Evolutionary conservation across 2,113 vertebrate genomes (phyloP).

Genomic region (Empidonax alnorum): DNA sequence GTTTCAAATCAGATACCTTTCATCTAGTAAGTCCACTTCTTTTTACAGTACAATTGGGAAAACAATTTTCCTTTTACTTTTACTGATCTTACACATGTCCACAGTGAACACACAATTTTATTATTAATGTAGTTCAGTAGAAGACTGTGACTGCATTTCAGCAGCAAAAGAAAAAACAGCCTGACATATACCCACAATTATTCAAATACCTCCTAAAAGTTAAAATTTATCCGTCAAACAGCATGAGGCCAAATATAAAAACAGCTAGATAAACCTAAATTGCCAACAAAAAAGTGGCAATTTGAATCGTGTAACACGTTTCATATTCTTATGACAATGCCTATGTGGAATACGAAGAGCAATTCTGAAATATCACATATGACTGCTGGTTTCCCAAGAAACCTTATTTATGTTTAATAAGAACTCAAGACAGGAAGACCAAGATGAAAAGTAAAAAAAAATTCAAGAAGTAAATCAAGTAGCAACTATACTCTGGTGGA

Average conservation of each 20-base stretch:
- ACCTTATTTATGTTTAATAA: neutral
- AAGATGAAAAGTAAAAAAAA: neutral
- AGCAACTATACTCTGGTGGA: neutral
- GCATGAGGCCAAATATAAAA: neutral
- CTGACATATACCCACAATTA: neutral
- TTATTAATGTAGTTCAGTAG: neutral
- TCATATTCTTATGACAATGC: neutral
- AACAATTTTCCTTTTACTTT: neutral
- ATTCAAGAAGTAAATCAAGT: neutral
- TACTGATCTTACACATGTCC: neutral
- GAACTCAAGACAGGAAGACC: neutral
- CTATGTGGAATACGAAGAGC: neutral
- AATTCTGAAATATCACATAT: neutral
- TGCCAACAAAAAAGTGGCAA: neutral
- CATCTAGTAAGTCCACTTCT: neutral
- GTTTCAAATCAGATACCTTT: neutral
- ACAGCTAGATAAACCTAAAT: neutral
- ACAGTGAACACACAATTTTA: neutral
- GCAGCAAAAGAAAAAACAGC: neutral
- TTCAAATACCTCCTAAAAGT: neutral
- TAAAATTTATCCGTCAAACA: neutral
- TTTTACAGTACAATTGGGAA: neutral
- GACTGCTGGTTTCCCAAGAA: neutral
- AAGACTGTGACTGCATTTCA: neutral
- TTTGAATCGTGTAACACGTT: accelerated